Conservation (phyloP, 2,113 vertebrate species). For the Empidonax traillii region DNA sequence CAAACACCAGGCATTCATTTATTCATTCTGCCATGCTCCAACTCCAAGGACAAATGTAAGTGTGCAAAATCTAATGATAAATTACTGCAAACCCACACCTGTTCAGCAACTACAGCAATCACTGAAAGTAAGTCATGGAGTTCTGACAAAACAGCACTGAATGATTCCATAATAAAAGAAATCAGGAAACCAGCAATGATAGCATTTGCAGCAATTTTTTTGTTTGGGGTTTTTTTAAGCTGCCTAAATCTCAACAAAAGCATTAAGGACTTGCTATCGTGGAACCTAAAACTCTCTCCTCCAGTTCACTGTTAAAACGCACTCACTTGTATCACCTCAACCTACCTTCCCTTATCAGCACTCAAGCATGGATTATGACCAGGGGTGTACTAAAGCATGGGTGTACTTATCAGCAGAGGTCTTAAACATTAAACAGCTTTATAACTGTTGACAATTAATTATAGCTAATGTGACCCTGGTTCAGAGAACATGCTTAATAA, state of each 20-base stretch:
- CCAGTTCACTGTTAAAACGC: not conserved
- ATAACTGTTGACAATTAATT: not conserved
- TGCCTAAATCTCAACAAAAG: not conserved
- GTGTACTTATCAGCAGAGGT: not conserved
- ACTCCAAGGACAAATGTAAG: not conserved
- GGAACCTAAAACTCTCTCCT: not conserved
- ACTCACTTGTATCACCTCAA: not conserved
- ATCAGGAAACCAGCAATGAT: not conserved
- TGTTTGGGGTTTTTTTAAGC: not conserved
- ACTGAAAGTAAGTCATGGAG: not conserved
- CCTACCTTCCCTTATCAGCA: not conserved
- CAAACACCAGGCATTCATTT: not conserved
- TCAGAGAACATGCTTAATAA: not conserved
- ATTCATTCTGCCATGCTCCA: not conserved
- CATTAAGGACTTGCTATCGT: not conserved
- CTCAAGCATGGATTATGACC: not conserved
- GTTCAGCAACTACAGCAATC: not conserved
- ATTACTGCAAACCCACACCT: not conserved
- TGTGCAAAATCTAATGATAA: not conserved
- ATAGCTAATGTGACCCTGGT: not conserved
- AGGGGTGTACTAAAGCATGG: not conserved
- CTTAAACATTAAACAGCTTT: not conserved
- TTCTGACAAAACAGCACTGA: not conserved
- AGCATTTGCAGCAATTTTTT: not conserved
- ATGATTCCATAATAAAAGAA: not conserved